Conservation (phyloP, 30 jellyfish, hydroid and myxozoan species). For the Turritopsis rubra region DNA sequence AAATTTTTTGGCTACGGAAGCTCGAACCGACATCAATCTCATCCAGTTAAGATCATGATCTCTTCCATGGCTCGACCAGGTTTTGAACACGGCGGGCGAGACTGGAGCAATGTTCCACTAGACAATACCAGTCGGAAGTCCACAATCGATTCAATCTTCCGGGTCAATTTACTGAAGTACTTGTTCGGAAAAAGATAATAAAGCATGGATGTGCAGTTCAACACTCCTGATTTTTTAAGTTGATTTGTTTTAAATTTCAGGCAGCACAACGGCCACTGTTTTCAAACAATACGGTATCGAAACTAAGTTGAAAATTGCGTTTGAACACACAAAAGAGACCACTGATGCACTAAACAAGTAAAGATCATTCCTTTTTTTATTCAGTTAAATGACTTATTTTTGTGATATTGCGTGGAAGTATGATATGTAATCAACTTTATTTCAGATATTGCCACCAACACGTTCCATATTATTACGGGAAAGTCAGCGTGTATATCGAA, state of each 20-base stretch:
- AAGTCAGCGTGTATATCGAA: conserved; percentile 51
- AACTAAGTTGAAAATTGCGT: not conserved
- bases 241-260: conserved; percentile 12
- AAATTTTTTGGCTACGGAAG: too few species aligned
- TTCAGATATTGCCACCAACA: conserved; percentile 27
- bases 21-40: too few species aligned
- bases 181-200: too few species aligned
- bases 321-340: not conserved
- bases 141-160: not conserved
- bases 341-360: conserved; percentile 1
- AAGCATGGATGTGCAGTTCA: too few species aligned
- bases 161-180: not conserved
- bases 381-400: not conserved
- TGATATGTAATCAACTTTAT: too few species aligned
- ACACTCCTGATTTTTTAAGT: too few species aligned
- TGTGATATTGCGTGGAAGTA: too few species aligned
- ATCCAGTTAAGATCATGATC: too few species aligned
- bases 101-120: too few species aligned
- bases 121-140: too few species aligned
- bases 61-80: too few species aligned
- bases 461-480: conserved; percentile 47
- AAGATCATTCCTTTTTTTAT: not conserved
- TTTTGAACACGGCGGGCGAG: too few species aligned
- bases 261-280: not conserved
- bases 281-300: conserved; percentile 23